Percentiles rank a stretch among this genome's conserved stretches.
phyloP scores from a whole-genome alignment of 1,140 invertebrate species.

The Chelonus insularis region DNA sequence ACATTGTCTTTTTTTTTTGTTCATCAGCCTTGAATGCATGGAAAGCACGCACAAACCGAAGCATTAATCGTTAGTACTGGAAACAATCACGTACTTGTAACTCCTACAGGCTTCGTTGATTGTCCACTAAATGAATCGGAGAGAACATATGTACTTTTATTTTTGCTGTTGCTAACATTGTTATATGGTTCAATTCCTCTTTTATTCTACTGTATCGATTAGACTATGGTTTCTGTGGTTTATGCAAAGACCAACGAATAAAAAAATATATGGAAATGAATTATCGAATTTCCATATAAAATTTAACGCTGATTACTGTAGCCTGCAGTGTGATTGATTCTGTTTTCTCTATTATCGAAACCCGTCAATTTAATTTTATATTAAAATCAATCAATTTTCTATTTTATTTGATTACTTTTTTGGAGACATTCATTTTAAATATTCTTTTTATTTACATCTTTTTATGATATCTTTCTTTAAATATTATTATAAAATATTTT shows the following conservation, averaged over 20 bases:
- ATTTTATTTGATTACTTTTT: too few relatives aligned
- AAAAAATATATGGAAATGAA: conserved; percentile 5
- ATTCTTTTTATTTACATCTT: too few relatives aligned
- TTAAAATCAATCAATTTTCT: too few relatives aligned
- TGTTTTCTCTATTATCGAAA: too few relatives aligned
- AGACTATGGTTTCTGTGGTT: not conserved
- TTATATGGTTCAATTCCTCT: conserved; percentile 23
- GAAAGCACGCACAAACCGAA: not conserved
- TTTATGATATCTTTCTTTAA: too few relatives aligned
- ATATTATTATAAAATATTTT: too few relatives aligned
- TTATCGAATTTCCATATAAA: conserved; percentile 27
- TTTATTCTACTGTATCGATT: not conserved
- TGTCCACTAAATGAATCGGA: conserved; percentile 29
- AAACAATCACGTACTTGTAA: conserved; percentile 19
- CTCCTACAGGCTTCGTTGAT: conserved; percentile 21
- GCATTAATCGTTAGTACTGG: conserved; percentile 25
- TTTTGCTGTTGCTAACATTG: not conserved
- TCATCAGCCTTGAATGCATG: not conserved
- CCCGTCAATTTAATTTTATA: too few relatives aligned
- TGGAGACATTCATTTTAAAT: too few relatives aligned
- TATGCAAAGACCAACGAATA: not conserved
- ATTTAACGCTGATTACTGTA: conserved; percentile 4
- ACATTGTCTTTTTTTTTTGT: conserved; percentile 8
- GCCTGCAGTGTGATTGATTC: too few relatives aligned
- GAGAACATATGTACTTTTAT: conserved; percentile 10